Conservation (phyloP, 1,140 invertebrate genomes). For the Bombus haemorrhoidalis region DNA sequence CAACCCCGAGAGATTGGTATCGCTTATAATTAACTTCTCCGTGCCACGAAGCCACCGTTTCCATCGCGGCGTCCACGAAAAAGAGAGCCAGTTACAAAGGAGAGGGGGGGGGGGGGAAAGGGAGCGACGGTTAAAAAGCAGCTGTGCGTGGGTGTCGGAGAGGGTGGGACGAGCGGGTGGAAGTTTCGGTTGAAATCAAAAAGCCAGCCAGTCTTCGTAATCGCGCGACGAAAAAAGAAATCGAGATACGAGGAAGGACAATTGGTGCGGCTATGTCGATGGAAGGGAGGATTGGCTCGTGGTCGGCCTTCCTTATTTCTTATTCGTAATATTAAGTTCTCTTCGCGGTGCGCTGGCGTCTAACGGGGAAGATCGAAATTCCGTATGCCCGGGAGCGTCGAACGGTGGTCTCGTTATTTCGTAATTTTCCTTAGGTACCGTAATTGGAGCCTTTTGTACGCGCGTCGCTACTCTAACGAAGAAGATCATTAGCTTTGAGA, state of each 20-base stretch:
- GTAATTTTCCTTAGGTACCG: slow-evolving; percentile 49
- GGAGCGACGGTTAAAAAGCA: slow-evolving; percentile 43
- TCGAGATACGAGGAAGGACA: not conserved
- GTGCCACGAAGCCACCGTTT: slow-evolving; percentile 82
- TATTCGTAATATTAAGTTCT: slow-evolving; percentile 26
- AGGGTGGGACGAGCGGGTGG: not conserved
- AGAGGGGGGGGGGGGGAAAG: slow-evolving; percentile 1
- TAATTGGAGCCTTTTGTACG: slow-evolving; percentile 52
- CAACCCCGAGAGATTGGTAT: slow-evolving; percentile 83
- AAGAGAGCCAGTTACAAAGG: slow-evolving; percentile 46
- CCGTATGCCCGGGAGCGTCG: slow-evolving; percentile 50
- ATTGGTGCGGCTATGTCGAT: not conserved
- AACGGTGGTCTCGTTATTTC: slow-evolving; percentile 54
- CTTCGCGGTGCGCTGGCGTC: not conserved
- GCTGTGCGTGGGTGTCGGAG: not conserved
- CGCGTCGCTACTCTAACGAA: slow-evolving; percentile 51
- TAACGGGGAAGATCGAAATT: slow-evolving; percentile 40
- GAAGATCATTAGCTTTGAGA: slow-evolving; percentile 55
- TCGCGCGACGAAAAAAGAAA: not conserved
- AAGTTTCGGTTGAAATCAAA: slow-evolving; percentile 35
- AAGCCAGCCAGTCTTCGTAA: not conserved
- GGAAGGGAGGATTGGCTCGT: not conserved
- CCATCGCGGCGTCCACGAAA: slow-evolving; percentile 69
- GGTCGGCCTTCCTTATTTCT: slow-evolving; percentile 6
- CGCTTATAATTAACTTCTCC: slow-evolving; percentile 84